Base-by-base conservation (phyloP, 2,113 vertebrate genomes). In the Xyliphius kryptos region DNA sequence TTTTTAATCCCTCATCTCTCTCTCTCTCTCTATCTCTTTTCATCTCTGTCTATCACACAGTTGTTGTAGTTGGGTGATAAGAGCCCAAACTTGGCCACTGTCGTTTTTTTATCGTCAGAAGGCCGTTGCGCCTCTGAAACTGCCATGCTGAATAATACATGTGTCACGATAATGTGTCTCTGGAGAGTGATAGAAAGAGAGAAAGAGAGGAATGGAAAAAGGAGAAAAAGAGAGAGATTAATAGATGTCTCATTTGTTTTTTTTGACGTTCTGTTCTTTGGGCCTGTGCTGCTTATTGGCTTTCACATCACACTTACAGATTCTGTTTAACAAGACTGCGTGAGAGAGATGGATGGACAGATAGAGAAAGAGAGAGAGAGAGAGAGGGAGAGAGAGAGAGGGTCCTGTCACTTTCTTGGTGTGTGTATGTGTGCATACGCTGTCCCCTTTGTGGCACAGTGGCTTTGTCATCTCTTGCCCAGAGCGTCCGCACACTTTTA, bases 71-170 rank as follows among this genome's bases (percentile, higher is more conserved):
- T 65, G 15, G 16, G 81, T 80, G 85, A 80, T 81, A 76, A 76
- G 74, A 74, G 43, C 71, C 70, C 79, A 82, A 81, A 84, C 83
- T 87, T 85, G 85, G 85, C 85, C 81, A 82, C 82, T 82, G 82
- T 67, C 47, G 72, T 81, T 79, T 84, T 85, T 87, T 85, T 55
- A n/a, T n/a, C 52, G 62, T 64, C 79, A 76, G 81, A 81, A 83
- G 84, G n/a, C 77, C 73, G 72, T 79, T 81, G 80, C 77, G 51
- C 82, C 82, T 83, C 81, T 83, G 81, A 83, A 83, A 82, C 85
- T 80, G 83, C 80, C 73, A 49, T 76, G 66, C 80, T 87, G 83
- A 87, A 87, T 87, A 85, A 87, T 85, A 87, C 85, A 87, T 87
- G 82, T 83, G 83, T 85, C 79, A 79, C 81, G 77, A 77, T 82